Percentiles rank a stretch among this genome's conserved stretches.
Conservation (phyloP, 2,888 invertebrate genomes). For the Zygothrica quintamaculata region DNA sequence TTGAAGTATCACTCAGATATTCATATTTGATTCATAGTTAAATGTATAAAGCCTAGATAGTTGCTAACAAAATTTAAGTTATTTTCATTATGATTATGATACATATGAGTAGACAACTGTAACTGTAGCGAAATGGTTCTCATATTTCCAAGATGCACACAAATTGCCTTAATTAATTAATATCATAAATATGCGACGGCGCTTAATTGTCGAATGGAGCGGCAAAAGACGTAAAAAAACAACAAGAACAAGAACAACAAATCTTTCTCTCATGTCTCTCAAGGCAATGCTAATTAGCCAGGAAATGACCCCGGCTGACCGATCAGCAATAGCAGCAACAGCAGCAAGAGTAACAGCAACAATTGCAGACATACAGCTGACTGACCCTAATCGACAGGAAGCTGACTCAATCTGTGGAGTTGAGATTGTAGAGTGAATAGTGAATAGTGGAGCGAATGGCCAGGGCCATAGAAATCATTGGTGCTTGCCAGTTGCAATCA, state of each 20-base stretch:
- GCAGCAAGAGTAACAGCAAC: conserved; percentile 24
- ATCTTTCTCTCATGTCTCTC: conserved; percentile 28
- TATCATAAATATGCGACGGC: conserved; percentile 78
- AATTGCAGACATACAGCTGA: conserved; percentile 58
- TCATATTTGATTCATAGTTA: no score
- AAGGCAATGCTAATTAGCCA: conserved; percentile 81
- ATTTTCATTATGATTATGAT: conserved; percentile 16
- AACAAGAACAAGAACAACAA: no score
- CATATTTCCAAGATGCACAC: conserved; percentile 62
- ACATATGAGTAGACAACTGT: conserved; percentile 1
- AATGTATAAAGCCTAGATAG: no score
- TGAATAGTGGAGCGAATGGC: conserved; percentile 2
- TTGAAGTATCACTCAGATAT: no score
- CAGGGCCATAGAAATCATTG: conserved; percentile 32
- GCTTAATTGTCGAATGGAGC: conserved; percentile 68
- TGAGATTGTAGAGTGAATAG: conserved; percentile 35
- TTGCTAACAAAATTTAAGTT: no score
- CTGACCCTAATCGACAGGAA: conserved; percentile 79
- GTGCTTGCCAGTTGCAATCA: conserved; percentile 76
- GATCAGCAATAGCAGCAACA: conserved; percentile 40
- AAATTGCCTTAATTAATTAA: conserved; percentile 80
- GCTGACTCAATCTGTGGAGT: conserved; percentile 74
- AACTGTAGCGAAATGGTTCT: conserved; percentile 12
- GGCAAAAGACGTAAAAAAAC: conserved; percentile 23
- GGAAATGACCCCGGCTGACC: conserved; percentile 83